These are phyloP conservation scores for Beris chalybata DNA, from an alignment of 2,888 invertebrate genomes.

Conservation along the genomic window DNA sequence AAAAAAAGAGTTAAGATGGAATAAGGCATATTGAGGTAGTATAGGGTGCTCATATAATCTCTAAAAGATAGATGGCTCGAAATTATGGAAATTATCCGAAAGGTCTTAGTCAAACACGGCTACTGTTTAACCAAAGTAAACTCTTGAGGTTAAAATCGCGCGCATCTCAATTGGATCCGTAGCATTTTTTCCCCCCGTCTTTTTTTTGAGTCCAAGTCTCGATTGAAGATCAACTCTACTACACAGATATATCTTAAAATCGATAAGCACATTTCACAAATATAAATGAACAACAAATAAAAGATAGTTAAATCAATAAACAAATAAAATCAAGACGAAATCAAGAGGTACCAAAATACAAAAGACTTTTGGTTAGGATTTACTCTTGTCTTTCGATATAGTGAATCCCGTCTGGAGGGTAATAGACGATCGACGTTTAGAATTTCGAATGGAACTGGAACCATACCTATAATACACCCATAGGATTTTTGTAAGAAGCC, in stretches of 20 bases:
- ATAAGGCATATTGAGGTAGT: not conserved
- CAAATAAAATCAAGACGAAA: constrained; percentile 18
- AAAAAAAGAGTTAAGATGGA: constrained; percentile 8
- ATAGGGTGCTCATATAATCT: not conserved
- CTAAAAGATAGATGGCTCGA: constrained; percentile 20
- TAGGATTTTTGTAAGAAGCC: too few relatives aligned
- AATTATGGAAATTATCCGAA: constrained; percentile 33
- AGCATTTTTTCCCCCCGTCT: not conserved
- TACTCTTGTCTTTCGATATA: too few relatives aligned
- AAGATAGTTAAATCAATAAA: constrained; percentile 28
- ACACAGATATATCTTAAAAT: constrained; percentile 8
- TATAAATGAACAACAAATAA: constrained; percentile 31
- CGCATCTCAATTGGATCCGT: constrained; percentile 32
- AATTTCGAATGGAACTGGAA: too few relatives aligned
- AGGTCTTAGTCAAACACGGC: constrained; percentile 32
- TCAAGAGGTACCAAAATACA: too few relatives aligned
- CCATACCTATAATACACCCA: too few relatives aligned
- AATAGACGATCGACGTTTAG: too few relatives aligned
- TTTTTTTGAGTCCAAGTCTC: not conserved
- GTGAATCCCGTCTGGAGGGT: too few relatives aligned
- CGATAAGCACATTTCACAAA: constrained; percentile 15
- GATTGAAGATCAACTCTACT: not conserved
- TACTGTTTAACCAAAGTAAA: constrained; percentile 38
- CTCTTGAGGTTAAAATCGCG: constrained; percentile 33
- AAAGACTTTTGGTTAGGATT: too few relatives aligned